phyloP scores from a whole-genome alignment of 1,140 invertebrate genomes.

The Procambarus clarkii region DNA sequence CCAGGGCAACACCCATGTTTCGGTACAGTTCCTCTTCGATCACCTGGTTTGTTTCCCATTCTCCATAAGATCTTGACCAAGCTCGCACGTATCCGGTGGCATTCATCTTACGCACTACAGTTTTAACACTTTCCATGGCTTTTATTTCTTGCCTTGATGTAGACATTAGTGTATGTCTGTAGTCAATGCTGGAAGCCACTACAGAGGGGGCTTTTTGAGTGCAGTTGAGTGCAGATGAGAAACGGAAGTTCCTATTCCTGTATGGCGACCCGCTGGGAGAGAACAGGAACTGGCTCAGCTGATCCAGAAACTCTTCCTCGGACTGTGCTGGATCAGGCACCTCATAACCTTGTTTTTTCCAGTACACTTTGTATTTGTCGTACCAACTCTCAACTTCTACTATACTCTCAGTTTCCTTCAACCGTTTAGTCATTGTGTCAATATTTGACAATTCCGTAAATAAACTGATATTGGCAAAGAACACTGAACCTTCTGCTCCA shows the following conservation, averaged over 20 bases:
- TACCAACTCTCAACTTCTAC: constrained; percentile 75
- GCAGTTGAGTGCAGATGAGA: constrained; percentile 80
- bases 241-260: constrained; percentile 81
- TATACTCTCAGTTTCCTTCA: constrained; percentile 46
- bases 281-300: constrained; percentile 80
- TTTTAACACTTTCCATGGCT: constrained; percentile 82
- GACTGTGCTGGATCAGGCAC: constrained; percentile 18
- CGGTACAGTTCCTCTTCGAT: constrained; percentile 86
- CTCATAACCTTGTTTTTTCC: constrained; percentile 39
- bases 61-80: constrained; percentile 83
- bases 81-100: constrained; percentile 80
- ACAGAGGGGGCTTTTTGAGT: constrained; percentile 74
- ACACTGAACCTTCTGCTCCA: constrained; percentile 78
- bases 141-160: constrained; percentile 83
- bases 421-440: constrained; percentile 57
- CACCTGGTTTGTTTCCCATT: constrained; percentile 86
- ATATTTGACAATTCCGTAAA: constrained; percentile 81
- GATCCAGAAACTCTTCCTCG: constrained; percentile 52
- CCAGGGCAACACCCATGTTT: constrained; percentile 86
- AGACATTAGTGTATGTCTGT: constrained; percentile 71
- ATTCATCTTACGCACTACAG: constrained; percentile 78
- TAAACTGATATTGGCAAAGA: constrained; percentile 83
- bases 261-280: constrained; percentile 83
- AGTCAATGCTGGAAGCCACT: constrained; percentile 58
- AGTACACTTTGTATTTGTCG: constrained; percentile 75